Evolutionary conservation across 30 jellyfish, hydroid and myxozoan genomes (phyloP), one percentile per base, ranked within the genome.

Genomic region (Pelagia noctiluca): DNA sequence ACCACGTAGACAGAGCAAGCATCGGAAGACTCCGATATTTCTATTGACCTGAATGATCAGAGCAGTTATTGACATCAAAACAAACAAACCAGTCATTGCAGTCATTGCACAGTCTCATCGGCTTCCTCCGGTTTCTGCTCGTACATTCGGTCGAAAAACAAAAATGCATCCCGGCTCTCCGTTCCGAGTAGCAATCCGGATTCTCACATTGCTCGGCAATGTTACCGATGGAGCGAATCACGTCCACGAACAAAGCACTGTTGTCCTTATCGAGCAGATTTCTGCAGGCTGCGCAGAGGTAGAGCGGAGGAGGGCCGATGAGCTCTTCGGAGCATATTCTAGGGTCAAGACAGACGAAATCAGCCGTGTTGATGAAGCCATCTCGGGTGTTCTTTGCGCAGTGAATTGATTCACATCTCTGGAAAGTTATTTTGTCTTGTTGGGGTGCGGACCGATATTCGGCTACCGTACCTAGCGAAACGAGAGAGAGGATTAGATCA

Each of bases 101-200:
- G 8, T 87, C 68, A 25, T 29, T 62, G 73, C 98, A 92, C 47
- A 92, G 92, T 52, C 98, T 63, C 81, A 92, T 73, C 5, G 98
- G 98, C 62, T 71, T 80, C 19, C 82, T 47, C 35, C 85, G 78
- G 81, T 81, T 92, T 68, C 37, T 92, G 71, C 22, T 66, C 16
- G 91, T 78, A 57, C 98, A 92, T 18, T 81, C 97, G n/a, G 84
- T 34, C 28, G 94, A 75, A 67, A 86, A 92, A 75, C 98, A 92
- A 61, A 87, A 86, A 36, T 92, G 93, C 84, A 65, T 49, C 12
- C 97, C 98, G 10, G 79, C 84, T 80, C 53, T 86, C 53, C 77
- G 66, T 10, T 75, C 63, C 12, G 90, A 68, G 61, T 36, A 25
- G 63, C 97, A 86, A 21, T 87, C 88, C 2, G 71, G 85, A 35